phyloP scores from a whole-genome alignment of 2,113 vertebrate genomes.

The Beaufortia kweichowensis region DNA sequence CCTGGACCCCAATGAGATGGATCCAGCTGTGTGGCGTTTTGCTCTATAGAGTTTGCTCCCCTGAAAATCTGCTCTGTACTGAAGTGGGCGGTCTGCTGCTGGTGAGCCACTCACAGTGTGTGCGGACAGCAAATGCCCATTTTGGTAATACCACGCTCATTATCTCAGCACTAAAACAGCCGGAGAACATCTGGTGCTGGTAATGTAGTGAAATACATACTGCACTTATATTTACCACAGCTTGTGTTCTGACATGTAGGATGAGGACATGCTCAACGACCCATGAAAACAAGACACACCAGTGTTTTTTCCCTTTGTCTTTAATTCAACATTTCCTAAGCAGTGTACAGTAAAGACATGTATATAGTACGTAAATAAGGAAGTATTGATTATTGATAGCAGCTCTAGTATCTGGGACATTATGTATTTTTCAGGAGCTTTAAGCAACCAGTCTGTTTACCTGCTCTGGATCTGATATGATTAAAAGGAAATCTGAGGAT shows the following conservation, averaged over 20 bases:
- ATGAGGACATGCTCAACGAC: not conserved
- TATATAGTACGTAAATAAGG: not conserved
- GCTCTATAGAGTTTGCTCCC: not conserved
- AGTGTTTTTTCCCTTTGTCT: not conserved
- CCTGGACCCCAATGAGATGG: not conserved
- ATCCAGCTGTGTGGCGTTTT: constrained; percentile 19
- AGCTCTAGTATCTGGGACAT: constrained; percentile 1
- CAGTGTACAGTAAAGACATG: not conserved
- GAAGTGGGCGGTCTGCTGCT: constrained; percentile 5
- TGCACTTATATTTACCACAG: constrained; percentile 26
- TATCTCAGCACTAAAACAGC: constrained; percentile 24
- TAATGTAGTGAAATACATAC: constrained; percentile 43
- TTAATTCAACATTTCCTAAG: constrained; percentile 1
- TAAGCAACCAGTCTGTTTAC: constrained; percentile 27
- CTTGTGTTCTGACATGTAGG: not conserved
- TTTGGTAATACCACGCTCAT: constrained; percentile 23
- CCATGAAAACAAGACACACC: not conserved
- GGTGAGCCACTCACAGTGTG: constrained; percentile 7
- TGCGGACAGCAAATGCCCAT: constrained; percentile 15
- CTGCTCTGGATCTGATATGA: constrained; percentile 18
- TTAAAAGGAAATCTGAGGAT: constrained; percentile 5
- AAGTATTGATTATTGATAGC: not conserved
- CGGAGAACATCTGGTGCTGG: constrained; percentile 48
- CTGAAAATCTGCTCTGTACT: constrained; percentile 24
- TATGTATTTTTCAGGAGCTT: not conserved